Base-by-base conservation (phyloP, 2,888 invertebrate species). In the Onchidella celtica region DNA sequence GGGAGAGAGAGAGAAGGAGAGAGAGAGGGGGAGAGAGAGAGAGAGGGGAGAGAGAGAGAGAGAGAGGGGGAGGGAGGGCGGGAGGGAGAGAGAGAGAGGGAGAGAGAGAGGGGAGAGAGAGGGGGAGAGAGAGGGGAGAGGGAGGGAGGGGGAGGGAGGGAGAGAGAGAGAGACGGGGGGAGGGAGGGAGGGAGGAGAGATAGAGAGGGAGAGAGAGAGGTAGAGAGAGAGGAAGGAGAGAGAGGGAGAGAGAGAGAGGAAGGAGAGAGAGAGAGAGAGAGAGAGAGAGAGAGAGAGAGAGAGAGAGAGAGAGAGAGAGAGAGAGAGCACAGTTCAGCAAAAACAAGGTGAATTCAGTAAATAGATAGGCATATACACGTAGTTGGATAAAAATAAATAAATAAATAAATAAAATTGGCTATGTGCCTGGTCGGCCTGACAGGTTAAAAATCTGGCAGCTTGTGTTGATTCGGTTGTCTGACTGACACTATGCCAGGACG, bases 1-100 rank as follows among this genome's bases (percentile, higher is more conserved):
- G 47, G 29, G 47, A 65, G 65, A 65, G 75, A 40, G 40, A 47
- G 38, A 63, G 38, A 68, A 68, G 32, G 24, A 66, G 65, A 66
- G n/a, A 34, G 34, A 47, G 47, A 47, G 17, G 47, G 17, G 17
- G 47, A 47, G 17, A 17, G 17, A 47, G 47, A 47, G 17, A 17
- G 17, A 47, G 47, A 47, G 6, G 47, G 17, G 6, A 17, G 17
- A 11, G 47, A 47, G 6, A 17, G 17, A 11, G 47, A 47, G 6
- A 17, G 17, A 11, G 47, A 47, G 17, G 6, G 47, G 6, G 17
- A 17, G 47, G 17, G 47, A 47, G 17, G 47, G 17, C 6, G 47
- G 17, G 17, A 17, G 17, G 9, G 47, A 47, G 17, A 47, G 17
- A 47, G 47, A 47, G 9, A 47, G 17, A 47, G 47, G 17, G 17